Evolutionary conservation across 1,140 invertebrate species (phyloP), one percentile per base, ranked within the genome.

Genomic region (Eueides isabella): DNA sequence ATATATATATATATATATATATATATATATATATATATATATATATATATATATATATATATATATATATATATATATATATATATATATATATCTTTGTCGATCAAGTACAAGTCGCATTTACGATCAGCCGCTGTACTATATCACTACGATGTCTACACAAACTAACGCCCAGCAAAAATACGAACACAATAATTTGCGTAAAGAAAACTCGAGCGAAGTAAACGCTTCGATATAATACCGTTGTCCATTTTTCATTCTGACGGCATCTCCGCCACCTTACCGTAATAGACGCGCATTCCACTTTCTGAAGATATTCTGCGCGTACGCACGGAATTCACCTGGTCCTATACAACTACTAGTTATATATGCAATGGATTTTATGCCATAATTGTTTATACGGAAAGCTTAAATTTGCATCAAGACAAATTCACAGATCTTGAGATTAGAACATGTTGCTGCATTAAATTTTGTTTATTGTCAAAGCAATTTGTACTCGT

Each of bases 241-340:
- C 88, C 84, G 85, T 88, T 90, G 83, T 82, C 75, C 83, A 82
- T 81, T 86, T 80, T 76, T 80, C 76, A 86, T 89, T 84, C 84
- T 66, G 79, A 67, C 72, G 77, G 76, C 84, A 78, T 78, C 77
- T 74, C 72, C 80, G 80, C 77, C 83, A 84, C 79, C 80, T 79
- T 75, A 77, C 80, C 74, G 82, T 79, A 85, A 81, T 79, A 85
- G 77, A 82, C 75, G 80, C 82, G 82, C 84, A 88, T 88, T 86
- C 84, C 84, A 71, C 72, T 71, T 76, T 81, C 80, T 78, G 76
- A 68, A 73, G 72, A 83, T 82, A 85, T 81, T 70, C 70, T 77
- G 81, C 81, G 84, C 81, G 77, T 81, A 83, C 79, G 81, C 76
- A 69, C 71, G 23, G 63, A 30, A 67, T 71, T 55, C 66, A 38